phyloP scores from a whole-genome alignment of 2,888 invertebrate species.

The Trisateles emortualis region DNA sequence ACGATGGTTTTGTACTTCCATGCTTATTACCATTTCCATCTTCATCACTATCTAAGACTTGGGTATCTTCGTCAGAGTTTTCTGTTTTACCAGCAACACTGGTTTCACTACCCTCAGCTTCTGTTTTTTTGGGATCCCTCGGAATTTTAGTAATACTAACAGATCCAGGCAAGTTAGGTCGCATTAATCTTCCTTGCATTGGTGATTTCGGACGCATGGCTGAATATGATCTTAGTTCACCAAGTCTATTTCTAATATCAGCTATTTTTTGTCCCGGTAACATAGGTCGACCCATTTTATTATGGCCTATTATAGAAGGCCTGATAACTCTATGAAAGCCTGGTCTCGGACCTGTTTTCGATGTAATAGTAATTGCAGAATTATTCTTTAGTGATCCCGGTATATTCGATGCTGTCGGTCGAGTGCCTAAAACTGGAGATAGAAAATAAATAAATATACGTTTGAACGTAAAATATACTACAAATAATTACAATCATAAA shows the following conservation, averaged over 20 bases:
- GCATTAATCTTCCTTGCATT: conserved; percentile 63
- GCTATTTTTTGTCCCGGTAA: conserved; percentile 77
- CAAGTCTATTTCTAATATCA: conserved; percentile 73
- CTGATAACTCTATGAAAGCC: conserved; percentile 74
- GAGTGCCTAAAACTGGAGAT: conserved; percentile 69
- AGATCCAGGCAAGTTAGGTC: conserved; percentile 75
- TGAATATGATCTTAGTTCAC: conserved; percentile 70
- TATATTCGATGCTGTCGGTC: conserved; percentile 71
- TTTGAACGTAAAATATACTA: background rate
- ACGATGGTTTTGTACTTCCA: conserved; percentile 43
- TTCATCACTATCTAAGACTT: conserved; percentile 78
- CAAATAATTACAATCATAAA: background rate
- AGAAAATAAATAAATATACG: background rate
- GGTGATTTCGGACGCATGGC: conserved; percentile 70
- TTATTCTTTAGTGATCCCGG: conserved; percentile 87
- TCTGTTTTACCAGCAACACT: conserved; percentile 58
- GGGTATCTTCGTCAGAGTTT: conserved; percentile 75
- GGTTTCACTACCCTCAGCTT: conserved; percentile 55
- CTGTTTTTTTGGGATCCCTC: conserved; percentile 65
- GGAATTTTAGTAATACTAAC: conserved; percentile 80
- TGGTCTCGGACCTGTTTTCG: conserved; percentile 76
- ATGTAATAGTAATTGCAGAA: conserved; percentile 87
- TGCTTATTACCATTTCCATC: conserved; percentile 58
- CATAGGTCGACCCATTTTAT: conserved; percentile 70
- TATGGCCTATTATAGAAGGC: conserved; percentile 69